Base-by-base conservation (phyloP, 2,888 invertebrate species). In the Sinhomidia bicolor region DNA sequence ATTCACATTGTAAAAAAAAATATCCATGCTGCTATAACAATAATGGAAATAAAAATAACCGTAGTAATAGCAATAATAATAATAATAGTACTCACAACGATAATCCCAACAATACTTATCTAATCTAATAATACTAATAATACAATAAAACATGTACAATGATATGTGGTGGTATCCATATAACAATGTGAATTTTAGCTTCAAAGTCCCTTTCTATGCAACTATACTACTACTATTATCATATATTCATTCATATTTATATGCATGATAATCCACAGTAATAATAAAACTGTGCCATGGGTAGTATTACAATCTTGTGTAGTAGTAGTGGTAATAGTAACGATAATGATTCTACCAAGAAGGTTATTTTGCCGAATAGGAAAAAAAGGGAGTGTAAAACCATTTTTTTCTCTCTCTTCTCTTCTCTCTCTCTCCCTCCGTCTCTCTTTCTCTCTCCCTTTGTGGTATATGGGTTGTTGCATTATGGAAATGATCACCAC, bases 41-140 rank as follows among this genome's bases (percentile, higher is more conserved):
- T 32, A 60, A n/a, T 3, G 17, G 14, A 17, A 17, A 54, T 54
- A n/a, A 60, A 10, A 10, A 41, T 9, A 14, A 47, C 47, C 47
- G 14, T n/a, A 41, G 41, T 26, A 60, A 60, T 23, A 14, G 26
- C 20, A 47, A 74, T 26, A 74, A 23, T 9, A 23, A 47, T 47
- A 26, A 29, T 47, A 74, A 47, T 74, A 74, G 5, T 44, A 20
- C n/a, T n/a, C n/a, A n/a, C n/a, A n/a, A 47, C 51, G 17, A 74
- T 47, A 47, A 23, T 74, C 26, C 47, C 51, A 74, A 74, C 74
- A 74, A 74, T 74, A 74, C 23, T 47, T 74, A 51, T 74, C 74
- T 74, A 74, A 74, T 74, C 74, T 47, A 74, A 74, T 74, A 74
- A 74, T 74, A 36, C 17, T 65, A 32, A 65, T 65, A 65, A 65